Evolutionary conservation across 92 coral and sea anemone genomes (phyloP).

Genomic region (Phymanthus crucifer): DNA sequence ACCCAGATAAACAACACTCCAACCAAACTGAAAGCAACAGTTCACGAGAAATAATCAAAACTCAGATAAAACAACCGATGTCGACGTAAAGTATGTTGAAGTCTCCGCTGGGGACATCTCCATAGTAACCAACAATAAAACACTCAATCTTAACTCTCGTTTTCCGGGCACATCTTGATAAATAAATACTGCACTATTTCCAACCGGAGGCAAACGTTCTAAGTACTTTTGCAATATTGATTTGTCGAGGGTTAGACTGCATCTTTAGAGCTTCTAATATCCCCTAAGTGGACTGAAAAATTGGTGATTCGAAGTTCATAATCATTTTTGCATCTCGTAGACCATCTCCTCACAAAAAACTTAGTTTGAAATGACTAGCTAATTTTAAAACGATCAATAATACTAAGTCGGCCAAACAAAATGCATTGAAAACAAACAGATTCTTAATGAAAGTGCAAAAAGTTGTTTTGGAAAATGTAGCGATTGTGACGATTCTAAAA

Average conservation of each 20-base stretch:
- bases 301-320: background rate
- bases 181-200: background rate
- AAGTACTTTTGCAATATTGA: background rate
- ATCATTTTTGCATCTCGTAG: background rate
- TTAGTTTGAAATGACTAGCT: background rate
- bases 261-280: background rate
- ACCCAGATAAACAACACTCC: background rate
- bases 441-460: background rate
- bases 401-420: background rate
- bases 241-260: background rate
- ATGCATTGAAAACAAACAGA: background rate
- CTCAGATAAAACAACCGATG: background rate
- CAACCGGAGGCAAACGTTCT: background rate
- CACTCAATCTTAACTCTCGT: background rate
- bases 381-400: background rate
- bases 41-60: background rate
- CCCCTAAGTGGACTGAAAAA: background rate
- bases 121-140: background rate
- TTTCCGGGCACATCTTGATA: background rate
- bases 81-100: background rate
- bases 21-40: background rate
- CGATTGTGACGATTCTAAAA: background rate
- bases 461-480: background rate
- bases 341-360: background rate
- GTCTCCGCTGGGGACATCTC: background rate